Percentiles rank a stretch among this genome's conserved stretches.
These are phyloP conservation scores for Cantharis nigra DNA, from an alignment of 2,888 invertebrate species.

Conservation along the genomic window DNA sequence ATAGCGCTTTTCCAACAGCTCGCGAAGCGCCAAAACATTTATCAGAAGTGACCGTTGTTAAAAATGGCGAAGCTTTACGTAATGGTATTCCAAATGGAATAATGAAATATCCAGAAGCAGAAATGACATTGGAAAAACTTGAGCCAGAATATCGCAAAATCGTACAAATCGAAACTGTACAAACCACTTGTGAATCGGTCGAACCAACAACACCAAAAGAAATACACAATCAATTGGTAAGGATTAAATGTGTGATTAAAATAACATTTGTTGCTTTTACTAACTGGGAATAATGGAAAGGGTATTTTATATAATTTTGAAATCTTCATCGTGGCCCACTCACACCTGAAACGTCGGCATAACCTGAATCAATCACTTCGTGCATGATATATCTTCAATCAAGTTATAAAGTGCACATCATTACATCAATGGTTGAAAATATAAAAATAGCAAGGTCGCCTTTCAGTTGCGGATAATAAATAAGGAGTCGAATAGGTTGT, in stretches of 20 bases:
- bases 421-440: not conserved
- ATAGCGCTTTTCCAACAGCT: constrained; percentile 56
- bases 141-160: constrained; percentile 34
- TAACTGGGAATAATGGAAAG: not conserved
- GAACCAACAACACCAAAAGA: constrained; percentile 36
- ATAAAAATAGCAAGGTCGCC: not conserved
- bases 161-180: constrained; percentile 50
- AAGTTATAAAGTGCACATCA: not conserved
- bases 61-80: not conserved
- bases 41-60: constrained; percentile 3
- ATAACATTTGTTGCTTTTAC: not conserved
- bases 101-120: constrained; percentile 6
- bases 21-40: constrained; percentile 37
- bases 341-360: not conserved
- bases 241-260: constrained; percentile 23
- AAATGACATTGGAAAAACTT: constrained; percentile 5
- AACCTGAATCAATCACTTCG: not conserved
- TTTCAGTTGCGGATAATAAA: not conserved
- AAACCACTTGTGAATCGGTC: constrained; percentile 44
- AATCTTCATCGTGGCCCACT: too few species aligned
- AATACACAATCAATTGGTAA: constrained; percentile 49
- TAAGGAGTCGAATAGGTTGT: not conserved
- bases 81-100: constrained; percentile 17
- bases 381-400: not conserved
- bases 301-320: not conserved